A percentile compares a stretch with the other conserved stretches of the same genome.
Conservation (phyloP, 2,113 vertebrate species). For the Eonycteris spelaea region DNA sequence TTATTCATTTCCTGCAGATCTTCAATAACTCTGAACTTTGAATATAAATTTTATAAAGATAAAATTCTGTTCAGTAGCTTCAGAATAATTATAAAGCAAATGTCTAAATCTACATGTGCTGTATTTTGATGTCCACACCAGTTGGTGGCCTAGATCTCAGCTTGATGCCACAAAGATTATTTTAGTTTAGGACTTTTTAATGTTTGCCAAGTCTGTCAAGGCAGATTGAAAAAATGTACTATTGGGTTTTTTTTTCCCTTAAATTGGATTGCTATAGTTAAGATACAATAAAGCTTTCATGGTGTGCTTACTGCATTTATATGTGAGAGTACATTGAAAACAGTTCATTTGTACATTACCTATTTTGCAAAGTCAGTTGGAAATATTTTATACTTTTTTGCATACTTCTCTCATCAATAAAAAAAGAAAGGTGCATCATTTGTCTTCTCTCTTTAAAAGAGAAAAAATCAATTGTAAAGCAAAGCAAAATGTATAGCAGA, state of each 20-base stretch:
- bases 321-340: neutral
- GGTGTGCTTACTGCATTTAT: neutral
- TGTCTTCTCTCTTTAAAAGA: constrained; percentile 52
- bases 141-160: neutral
- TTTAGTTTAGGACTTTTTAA: neutral
- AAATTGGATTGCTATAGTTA: constrained; percentile 64
- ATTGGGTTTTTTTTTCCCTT: constrained; percentile 37
- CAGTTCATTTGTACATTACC: constrained; percentile 34
- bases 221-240: constrained; percentile 3
- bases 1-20: neutral
- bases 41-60: constrained; percentile 22
- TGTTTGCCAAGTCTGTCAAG: constrained; percentile 44
- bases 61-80: neutral
- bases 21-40: neutral
- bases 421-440: constrained; percentile 21
- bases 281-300: constrained; percentile 61
- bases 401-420: constrained; percentile 56
- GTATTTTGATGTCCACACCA: neutral
- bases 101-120: neutral
- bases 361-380: constrained; percentile 41
- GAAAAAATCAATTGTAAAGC: constrained; percentile 44
- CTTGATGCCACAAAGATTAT: neutral
- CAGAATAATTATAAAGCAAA: neutral
- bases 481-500: constrained; percentile 34
- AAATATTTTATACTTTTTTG: constrained; percentile 60